Conservation (phyloP, 2,888 invertebrate species). For the Arctia plantaginis region DNA sequence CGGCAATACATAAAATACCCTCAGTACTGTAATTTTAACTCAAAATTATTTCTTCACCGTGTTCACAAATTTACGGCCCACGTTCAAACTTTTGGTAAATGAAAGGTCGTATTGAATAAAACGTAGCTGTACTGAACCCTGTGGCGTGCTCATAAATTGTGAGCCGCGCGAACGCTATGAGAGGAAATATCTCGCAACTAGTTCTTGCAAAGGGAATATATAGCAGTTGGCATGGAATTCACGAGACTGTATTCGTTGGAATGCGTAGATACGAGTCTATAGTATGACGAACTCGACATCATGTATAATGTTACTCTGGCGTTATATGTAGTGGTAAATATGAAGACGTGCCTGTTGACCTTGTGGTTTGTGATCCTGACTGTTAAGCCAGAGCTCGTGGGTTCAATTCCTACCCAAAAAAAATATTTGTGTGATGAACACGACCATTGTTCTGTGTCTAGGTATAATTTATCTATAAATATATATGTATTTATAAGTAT, state of each 20-base stretch:
- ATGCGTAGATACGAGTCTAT: background rate
- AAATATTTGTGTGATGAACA: too few species aligned
- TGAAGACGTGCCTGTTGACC: too few species aligned
- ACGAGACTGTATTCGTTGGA: slow-evolving; percentile 4
- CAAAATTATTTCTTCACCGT: slow-evolving; percentile 26
- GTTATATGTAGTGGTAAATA: background rate
- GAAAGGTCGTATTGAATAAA: slow-evolving; percentile 38
- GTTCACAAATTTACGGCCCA: slow-evolving; percentile 40
- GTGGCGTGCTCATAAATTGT: slow-evolving; percentile 30
- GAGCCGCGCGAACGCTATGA: slow-evolving; percentile 5
- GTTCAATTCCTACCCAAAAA: too few species aligned
- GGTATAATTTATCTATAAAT: too few species aligned
- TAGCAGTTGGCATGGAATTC: slow-evolving; percentile 13
- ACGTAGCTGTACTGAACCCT: slow-evolving; percentile 16
- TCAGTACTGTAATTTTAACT: slow-evolving; percentile 11
- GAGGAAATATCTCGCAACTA: slow-evolving; percentile 13
- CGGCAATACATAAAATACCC: slow-evolving; percentile 8
- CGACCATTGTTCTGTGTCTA: too few species aligned
- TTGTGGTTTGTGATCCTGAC: too few species aligned
- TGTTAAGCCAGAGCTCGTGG: too few species aligned
- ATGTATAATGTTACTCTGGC: background rate
- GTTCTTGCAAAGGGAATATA: slow-evolving; percentile 14
- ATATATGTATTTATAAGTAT: too few species aligned
- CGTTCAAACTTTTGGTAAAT: slow-evolving; percentile 30
- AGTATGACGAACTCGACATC: background rate